Base-by-base conservation (phyloP, 1,140 invertebrate genomes). In the Planococcus citri region DNA sequence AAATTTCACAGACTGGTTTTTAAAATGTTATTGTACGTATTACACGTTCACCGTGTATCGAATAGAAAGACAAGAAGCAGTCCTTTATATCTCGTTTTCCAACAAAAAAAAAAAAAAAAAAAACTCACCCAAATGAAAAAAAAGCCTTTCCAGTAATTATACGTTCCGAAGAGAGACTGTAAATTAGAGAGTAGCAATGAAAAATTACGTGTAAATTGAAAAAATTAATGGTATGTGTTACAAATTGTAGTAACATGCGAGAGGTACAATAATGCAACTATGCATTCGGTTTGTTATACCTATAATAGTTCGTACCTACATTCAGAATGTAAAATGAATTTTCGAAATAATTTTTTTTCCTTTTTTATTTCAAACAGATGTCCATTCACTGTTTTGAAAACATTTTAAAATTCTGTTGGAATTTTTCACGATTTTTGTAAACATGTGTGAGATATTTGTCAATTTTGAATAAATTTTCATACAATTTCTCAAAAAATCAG, bases 141-240 rank as follows among this genome's bases (percentile, higher is more conserved):
- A 37, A 37, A 37, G 14, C 33, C 14, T 37, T 37, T 8, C 33
- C 6, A 37, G 2, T 51, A 51, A 51, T 51, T 9, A 51, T 51
- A 51, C 17, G 41, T 20, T 51, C 17, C 41, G 41, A 51, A 51
- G n/a, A 51, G n/a, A n/a, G n/a, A 4, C 17, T 51, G 41, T 51
- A 51, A 51, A 51, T 51, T 51, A 51, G 6, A 9, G n/a, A 17
- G 41, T 3, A 9, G 41, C 17, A 51, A 51, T 9, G 17, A 51
- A 17, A 17, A 51, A 20, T 20, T 51, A 51, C 41, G 17, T 37
- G 12, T n/a, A 51, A 51, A 51, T 51, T 51, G 41, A 51, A 51
- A 51, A 51, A 51, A 51, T 51, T 51, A 51, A 51, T 51, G 41
- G 41, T 51, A 51, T 51, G n/a, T 51, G 41, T 51, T 9, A 51